Percentiles rank a stretch among this genome's conserved stretches.
These are phyloP conservation scores for Zhuqinia jingwanae DNA, from an alignment of 2,888 invertebrate genomes.

Conservation along the genomic window DNA sequence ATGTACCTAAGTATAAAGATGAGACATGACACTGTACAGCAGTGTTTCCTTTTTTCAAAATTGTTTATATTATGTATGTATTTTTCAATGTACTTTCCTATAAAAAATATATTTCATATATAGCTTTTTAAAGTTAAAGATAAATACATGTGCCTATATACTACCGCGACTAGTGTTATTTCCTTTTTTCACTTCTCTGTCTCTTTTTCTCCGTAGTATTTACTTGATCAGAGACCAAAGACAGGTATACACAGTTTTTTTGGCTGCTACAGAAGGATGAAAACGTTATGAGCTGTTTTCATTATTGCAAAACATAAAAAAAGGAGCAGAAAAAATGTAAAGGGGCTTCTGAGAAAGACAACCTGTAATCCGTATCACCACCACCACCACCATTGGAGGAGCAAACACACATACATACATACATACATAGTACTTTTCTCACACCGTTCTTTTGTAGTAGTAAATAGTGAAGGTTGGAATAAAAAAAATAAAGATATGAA, in stretches of 20 bases:
- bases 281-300: slow-evolving; percentile 55
- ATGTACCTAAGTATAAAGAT: background rate
- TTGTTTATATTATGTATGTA: background rate
- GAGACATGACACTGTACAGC: background rate
- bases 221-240: slow-evolving; percentile 10
- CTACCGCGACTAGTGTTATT: background rate
- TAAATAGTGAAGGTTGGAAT: background rate
- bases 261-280: background rate
- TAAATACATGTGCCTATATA: too few relatives aligned
- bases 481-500: too few relatives aligned
- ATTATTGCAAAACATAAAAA: slow-evolving; percentile 60
- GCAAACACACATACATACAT: background rate
- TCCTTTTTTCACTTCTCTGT: background rate
- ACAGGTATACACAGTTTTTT: slow-evolving; percentile 8
- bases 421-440: background rate
- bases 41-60: slow-evolving; percentile 15
- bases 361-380: slow-evolving; percentile 64
- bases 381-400: background rate
- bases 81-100: too few relatives aligned
- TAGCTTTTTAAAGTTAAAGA: background rate
- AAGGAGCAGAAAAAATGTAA: slow-evolving; percentile 25
- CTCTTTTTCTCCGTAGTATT: background rate
- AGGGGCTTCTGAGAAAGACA: slow-evolving; percentile 56
- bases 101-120: background rate
- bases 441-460: slow-evolving; percentile 26